Evolutionary conservation across 2,888 invertebrate genomes (phyloP), one percentile per base, ranked within the genome.

Genomic region (Andrena marginata): DNA sequence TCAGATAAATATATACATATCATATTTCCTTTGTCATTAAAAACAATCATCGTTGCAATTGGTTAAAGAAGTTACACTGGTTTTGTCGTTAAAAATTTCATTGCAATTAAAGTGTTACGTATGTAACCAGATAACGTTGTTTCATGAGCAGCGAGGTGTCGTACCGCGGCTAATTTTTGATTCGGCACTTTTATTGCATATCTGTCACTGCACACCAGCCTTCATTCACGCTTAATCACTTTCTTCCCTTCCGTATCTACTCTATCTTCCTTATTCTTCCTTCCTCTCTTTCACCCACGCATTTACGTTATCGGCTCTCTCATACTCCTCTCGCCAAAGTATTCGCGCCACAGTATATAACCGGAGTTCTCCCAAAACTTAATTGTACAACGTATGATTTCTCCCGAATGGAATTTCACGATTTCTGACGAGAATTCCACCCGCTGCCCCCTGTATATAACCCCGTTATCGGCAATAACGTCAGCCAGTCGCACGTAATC

Each of bases 391-490:
- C 33, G 7, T 16, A 33, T 10, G 31, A 54, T 67, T 67, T 7
- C 31, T 51, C 1, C 7, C 3, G 23, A 54, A 54, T 67, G n/a
- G 8, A 31, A 59, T 70, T 60, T 16, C 2, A 48, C 31, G 5
- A 16, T 63, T 35, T 35, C 35, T 2, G 3, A 20, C 1, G 5
- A 26, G 8, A 23, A n/a, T n/a, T 35, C 5, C 31, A 16, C 3
- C 3, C 23, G 26, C 5, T n/a, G 8, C 23, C 2, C 2, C 49
- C 35, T 33, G 20, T n/a, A n/a, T 10, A 33, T 48, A 62, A 63
- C 48, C 33, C 4, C 2, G 1, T 77, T 73, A 60, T 73, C 54
- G 16, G 49, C 42, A 63, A 68, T 68, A 60, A 70, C 56, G 35
- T 73, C 65, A 62, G 2, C 59, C 33, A 56, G 49, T 10, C 26